phyloP scores from a whole-genome alignment of 2,888 invertebrate genomes.

The Bhutanitis thaidina region DNA sequence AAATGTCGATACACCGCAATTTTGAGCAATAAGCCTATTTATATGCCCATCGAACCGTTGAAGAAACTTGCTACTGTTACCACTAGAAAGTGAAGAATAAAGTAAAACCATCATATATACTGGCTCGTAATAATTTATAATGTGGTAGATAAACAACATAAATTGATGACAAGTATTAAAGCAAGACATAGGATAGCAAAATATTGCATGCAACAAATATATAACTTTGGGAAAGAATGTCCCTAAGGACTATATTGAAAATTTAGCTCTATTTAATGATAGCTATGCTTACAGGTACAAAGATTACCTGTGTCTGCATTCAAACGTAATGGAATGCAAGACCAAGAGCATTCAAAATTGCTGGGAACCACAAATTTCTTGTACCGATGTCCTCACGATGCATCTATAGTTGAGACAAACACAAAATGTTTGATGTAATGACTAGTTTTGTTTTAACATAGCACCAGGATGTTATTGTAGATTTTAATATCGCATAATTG shows the following conservation, averaged over 20 bases:
- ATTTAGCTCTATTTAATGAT: background rate
- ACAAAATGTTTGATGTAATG: slow-evolving; percentile 18
- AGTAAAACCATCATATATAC: too few relatives aligned
- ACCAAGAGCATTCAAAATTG: slow-evolving; percentile 62
- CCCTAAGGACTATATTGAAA: too few relatives aligned
- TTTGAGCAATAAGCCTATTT: slow-evolving; percentile 49
- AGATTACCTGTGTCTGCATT: slow-evolving; percentile 63
- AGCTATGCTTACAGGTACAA: slow-evolving; percentile 66
- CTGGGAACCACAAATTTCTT: slow-evolving; percentile 64
- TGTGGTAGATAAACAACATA: too few relatives aligned
- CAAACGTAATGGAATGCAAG: slow-evolving; percentile 73
- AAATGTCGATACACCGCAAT: slow-evolving; percentile 53
- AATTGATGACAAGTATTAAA: too few relatives aligned
- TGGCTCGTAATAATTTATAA: too few relatives aligned
- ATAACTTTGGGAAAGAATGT: too few relatives aligned
- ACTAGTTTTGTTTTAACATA: too few relatives aligned
- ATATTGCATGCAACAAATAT: too few relatives aligned
- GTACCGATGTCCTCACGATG: slow-evolving; percentile 53
- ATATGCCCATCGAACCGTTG: slow-evolving; percentile 50
- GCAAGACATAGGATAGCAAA: too few relatives aligned
- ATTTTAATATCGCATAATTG: too few relatives aligned
- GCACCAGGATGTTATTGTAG: too few relatives aligned
- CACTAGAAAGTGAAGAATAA: slow-evolving; percentile 41
- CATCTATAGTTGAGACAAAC: slow-evolving; percentile 47
- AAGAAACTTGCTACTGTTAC: slow-evolving; percentile 55